Base-by-base conservation (phyloP, 2,888 invertebrate species). In the Priocnemis perturbator region DNA sequence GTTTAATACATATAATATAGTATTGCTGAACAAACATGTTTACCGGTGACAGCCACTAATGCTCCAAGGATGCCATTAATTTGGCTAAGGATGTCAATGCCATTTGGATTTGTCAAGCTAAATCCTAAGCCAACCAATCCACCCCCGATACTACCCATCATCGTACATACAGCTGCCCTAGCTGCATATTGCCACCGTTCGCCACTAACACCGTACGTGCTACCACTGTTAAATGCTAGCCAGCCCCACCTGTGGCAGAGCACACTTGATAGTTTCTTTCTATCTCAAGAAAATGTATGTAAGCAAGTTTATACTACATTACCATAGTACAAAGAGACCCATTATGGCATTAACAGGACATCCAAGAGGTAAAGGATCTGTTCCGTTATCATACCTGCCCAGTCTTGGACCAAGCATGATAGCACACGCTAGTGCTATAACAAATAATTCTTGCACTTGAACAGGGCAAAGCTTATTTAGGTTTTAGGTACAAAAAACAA, bases 161-260 rank as follows among this genome's bases (percentile, higher is more conserved):
- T 95, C 0, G 97, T 97, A 91, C 95, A 94, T 0, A 97, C 96
- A 0, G 97, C 96, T 0, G 97, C 96, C 56, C 96, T 91, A 0
- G 96, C 96, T 0, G 97, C 96, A 85, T 96, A 96, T 86, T 96
- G 95, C 97, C 97, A 98, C 87, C 96, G 96, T 4, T 94, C 92
- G 0, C 95, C 96, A 73, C 95, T 94, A 76, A 94, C 93, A 65
- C 95, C 95, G 83, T 95, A 95, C 59, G 95, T 95, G 78, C 96
- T 96, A 15, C 98, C 98, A 60, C 97, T 97, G 89, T 97, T 97
- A 86, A 98, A 98, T 0, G 97, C 97, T 63, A 98, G 90, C 98
- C 98, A 98, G 0, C 98, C 98, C 98, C 98, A 98, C 88, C 88
- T 88, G 64, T 44, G 4, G 30, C 61, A 9, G 48, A 55, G 26